Conservation (phyloP, 2,888 invertebrate genomes). For the Mesorhabditis spiculigera region DNA sequence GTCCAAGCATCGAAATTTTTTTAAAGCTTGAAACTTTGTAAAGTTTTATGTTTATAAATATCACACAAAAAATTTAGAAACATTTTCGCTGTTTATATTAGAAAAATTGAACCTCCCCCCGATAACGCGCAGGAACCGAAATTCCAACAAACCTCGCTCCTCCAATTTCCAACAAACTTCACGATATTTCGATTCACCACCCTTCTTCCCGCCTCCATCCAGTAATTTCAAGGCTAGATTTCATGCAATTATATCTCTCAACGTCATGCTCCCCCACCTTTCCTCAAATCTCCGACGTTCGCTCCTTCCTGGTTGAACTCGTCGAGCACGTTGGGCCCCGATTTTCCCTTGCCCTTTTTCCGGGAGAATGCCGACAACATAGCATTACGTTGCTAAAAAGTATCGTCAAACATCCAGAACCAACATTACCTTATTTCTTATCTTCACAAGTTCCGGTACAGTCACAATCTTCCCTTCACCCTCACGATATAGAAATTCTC, state of each 20-base stretch:
- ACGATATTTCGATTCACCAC: conserved; percentile 67
- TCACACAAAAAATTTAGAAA: no score
- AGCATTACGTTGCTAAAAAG: conserved; percentile 66
- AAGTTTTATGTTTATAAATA: no score
- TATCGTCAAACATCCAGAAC: conserved; percentile 4
- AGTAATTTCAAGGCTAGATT: conserved; percentile 43
- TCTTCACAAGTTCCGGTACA: conserved; percentile 79
- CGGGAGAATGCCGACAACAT: conserved; percentile 52
- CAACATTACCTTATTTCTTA: conserved; percentile 63
- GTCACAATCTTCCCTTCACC: conserved; percentile 87
- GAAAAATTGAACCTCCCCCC: no score
- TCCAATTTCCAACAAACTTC: conserved; percentile 59
- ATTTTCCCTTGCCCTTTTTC: conserved; percentile 50
- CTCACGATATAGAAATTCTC: conserved; percentile 86
- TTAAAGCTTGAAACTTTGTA: no score
- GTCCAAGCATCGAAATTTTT: no score
- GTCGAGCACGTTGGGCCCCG: conserved; percentile 45
- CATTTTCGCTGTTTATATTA: no score
- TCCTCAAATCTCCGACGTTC: conserved; percentile 39
- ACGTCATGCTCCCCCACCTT: conserved; percentile 18
- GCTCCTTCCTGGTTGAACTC: conserved; percentile 40
- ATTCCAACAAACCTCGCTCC: conserved; percentile 19
- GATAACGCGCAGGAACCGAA: no score
- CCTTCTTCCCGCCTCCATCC: conserved; percentile 41
- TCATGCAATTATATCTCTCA: neutral